phyloP scores from a whole-genome alignment of 2,113 vertebrate genomes.

The Rana temporaria region DNA sequence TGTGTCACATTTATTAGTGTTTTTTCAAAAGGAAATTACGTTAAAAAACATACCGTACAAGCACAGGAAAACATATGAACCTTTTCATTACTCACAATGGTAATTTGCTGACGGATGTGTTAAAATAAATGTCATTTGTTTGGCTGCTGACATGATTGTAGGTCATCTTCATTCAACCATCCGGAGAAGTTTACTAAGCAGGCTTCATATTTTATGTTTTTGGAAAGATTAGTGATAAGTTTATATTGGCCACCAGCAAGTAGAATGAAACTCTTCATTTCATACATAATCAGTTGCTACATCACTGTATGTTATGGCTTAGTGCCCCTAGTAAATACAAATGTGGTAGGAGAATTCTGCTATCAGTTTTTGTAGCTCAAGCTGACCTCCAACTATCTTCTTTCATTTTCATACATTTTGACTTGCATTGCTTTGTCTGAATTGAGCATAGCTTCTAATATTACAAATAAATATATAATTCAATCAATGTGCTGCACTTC shows the following conservation, averaged over 20 bases:
- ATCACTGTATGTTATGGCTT: neutral
- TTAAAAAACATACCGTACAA: constrained; percentile 21
- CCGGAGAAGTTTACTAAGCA: neutral
- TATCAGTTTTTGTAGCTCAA: no score
- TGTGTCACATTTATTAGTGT: constrained; percentile 47
- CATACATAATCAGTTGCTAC: neutral
- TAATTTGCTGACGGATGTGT: constrained; percentile 40
- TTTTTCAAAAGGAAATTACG: constrained; percentile 45
- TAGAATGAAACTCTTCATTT: no score
- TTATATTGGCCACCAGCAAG: no score
- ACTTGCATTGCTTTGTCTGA: no score
- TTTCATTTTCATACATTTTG: no score
- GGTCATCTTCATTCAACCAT: neutral
- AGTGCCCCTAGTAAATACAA: neutral
- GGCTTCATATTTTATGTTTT: neutral
- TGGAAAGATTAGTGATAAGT: neutral
- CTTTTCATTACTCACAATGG: constrained; percentile 41
- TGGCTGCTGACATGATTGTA: neutral
- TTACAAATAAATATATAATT: no score
- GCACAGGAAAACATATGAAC: constrained; percentile 43
- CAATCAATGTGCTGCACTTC: no score
- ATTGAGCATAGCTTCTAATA: no score
- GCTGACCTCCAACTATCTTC: no score
- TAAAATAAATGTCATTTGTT: constrained; percentile 44
- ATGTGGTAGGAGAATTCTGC: neutral